A percentile compares a stretch with the other conserved stretches of the same genome.
phyloP scores from a whole-genome alignment of 2,888 invertebrate species.

The Argyresthia albistria region DNA sequence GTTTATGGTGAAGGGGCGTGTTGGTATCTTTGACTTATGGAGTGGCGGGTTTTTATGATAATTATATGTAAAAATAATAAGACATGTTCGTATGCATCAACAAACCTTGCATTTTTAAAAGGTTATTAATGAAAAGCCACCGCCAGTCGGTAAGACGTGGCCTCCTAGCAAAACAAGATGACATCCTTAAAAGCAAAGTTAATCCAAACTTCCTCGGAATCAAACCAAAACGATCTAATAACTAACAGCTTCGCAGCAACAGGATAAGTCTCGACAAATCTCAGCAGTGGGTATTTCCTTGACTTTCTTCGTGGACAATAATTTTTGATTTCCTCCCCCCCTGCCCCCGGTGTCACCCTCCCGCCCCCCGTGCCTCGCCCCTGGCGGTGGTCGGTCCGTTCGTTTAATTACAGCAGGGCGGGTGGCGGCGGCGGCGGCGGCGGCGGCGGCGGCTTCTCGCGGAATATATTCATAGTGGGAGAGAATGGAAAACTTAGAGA shows the following conservation, averaged over 20 bases:
- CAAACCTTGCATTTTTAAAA: no score
- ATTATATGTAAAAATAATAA: no score
- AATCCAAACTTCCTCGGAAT: no score
- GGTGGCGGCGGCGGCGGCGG: conserved; percentile 24
- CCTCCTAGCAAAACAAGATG: no score
- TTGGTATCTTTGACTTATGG: not conserved
- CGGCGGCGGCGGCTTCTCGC: conserved; percentile 14
- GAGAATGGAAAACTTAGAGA: no score
- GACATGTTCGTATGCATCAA: no score
- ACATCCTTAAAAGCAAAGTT: no score
- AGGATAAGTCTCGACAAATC: not conserved
- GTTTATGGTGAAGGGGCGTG: no score
- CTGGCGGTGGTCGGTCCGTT: conserved; percentile 11
- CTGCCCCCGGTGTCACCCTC: conserved; percentile 17
- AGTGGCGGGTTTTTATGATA: not conserved
- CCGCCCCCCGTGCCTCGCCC: conserved; percentile 14
- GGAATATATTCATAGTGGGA: no score
- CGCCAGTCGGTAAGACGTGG: no score
- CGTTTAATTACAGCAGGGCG: conserved; percentile 58
- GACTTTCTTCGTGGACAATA: conserved; percentile 34
- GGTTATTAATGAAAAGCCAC: no score
- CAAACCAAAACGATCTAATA: not conserved
- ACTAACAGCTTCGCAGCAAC: not conserved
- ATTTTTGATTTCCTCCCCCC: conserved; percentile 45
- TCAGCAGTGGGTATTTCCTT: not conserved